Evolutionary conservation across 2,797 vertebrate species (phyloP), one percentile per base, ranked within the genome.

Genomic region (Vireo griseus): DNA sequence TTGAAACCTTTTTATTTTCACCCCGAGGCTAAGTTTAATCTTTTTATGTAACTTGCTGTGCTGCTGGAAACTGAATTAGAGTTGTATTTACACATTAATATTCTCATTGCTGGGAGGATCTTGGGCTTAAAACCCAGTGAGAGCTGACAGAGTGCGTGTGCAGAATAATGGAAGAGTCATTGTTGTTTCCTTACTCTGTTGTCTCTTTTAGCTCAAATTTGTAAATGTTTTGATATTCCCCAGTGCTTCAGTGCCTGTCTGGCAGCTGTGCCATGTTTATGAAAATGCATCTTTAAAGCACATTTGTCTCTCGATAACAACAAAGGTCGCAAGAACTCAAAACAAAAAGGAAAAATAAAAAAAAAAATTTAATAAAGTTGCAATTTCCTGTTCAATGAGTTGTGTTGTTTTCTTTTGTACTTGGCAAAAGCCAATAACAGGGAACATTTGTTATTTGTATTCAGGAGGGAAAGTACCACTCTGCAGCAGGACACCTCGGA

Each of bases 371-470:
- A 95, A 95, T 94, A 88, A 93, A 94, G 76, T 90, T 94, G 78
- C 80, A 62, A 93, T 96, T 95, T 94, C 81, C 89, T 71, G 67
- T 80, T 95, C 85, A 89, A 29, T 81, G 87, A 79, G 39, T 93
- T 80, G 61, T 65, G 51, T 31, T 28, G 28, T 59, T 93, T 91
- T 69, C 88, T 86, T 95, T 91, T 88, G 89, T 94, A 24, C 62
- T 92, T 58, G 37, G 74, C 66, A 92, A 86, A 92, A 91, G 69
- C 31, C 77, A 88, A 24, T 95, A 93, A 95, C 33, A 4, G 72
- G 77, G 75, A 87, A 72, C 76, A 37, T 96, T 95, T 95, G 63
- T 86, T 94, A 39, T 95, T 96, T 97, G 55, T 85, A 82, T 97
- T 93, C 94, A 97, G 95, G 90, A 93, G 93, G 86, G 94, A 90